These are phyloP conservation scores for Apis florea DNA, from an alignment of 1,140 invertebrate species.

Conservation along the genomic window DNA sequence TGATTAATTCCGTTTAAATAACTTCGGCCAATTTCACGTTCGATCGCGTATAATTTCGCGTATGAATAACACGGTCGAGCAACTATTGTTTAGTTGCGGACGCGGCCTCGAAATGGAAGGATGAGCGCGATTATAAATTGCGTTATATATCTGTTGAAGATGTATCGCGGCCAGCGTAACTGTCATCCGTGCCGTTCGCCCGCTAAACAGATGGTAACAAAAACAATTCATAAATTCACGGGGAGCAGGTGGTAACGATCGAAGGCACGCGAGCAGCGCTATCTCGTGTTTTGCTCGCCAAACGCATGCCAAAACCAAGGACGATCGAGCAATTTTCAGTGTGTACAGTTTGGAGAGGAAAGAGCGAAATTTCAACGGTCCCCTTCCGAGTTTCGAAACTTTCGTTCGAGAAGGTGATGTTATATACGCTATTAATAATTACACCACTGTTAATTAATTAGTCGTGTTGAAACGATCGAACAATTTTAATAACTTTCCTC, in stretches of 20 bases:
- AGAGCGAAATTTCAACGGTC: no score
- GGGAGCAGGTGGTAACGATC: constrained; percentile 26
- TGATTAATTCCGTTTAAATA: constrained; percentile 7
- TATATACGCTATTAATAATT: no score
- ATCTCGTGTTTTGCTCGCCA: not conserved
- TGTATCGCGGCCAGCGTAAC: constrained; percentile 15
- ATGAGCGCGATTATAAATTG: constrained; percentile 27
- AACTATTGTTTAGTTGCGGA: constrained; percentile 9
- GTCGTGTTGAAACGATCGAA: no score
- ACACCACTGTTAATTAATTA: no score
- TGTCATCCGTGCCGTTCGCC: constrained; percentile 15
- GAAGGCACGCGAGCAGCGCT: not conserved
- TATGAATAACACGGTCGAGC: not conserved
- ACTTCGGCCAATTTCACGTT: constrained; percentile 8
- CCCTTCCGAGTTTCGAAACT: no score
- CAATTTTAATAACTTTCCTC: no score
- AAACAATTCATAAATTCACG: constrained; percentile 41
- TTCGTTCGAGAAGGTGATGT: no score
- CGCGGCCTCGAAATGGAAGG: not conserved
- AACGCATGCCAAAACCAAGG: not conserved
- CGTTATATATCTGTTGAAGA: constrained; percentile 29
- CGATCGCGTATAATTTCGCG: not conserved
- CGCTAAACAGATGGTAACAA: constrained; percentile 32
- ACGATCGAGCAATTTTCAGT: not conserved
- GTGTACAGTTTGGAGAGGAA: no score